Conservation (phyloP, 1,140 invertebrate species). For the Formica exsecta region DNA sequence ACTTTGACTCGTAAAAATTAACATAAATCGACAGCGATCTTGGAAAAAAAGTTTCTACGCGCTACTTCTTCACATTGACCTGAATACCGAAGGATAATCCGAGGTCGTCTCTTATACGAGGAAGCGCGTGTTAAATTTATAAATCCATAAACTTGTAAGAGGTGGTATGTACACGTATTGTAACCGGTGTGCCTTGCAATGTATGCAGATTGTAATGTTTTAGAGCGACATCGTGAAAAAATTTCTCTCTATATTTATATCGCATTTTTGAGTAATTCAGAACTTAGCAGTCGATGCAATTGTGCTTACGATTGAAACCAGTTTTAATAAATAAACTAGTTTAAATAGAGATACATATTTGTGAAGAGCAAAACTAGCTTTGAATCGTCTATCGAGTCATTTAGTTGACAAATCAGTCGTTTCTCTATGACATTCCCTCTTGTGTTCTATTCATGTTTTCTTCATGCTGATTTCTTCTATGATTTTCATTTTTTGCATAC, state of each 20-base stretch:
- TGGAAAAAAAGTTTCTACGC: constrained; percentile 77
- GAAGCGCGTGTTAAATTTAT: constrained; percentile 19
- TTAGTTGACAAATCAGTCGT: neutral
- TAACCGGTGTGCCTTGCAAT: no score
- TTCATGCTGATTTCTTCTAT: neutral
- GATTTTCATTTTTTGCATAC: neutral
- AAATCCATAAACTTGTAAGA: constrained; percentile 20
- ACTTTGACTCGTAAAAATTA: constrained; percentile 82
- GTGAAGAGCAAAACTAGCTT: neutral
- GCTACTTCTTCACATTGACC: constrained; percentile 73
- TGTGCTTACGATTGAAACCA: neutral
- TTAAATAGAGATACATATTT: no score
- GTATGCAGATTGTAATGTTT: neutral
- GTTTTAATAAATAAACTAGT: neutral
- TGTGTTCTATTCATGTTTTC: neutral
- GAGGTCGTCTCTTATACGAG: constrained; percentile 19
- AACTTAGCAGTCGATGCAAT: neutral
- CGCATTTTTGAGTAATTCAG: neutral
- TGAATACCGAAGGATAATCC: constrained; percentile 54
- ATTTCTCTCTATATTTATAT: neutral
- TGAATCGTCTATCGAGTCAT: no score
- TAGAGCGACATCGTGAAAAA: neutral
- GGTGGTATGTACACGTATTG: neutral
- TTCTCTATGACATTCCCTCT: neutral
- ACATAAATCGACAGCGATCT: constrained; percentile 80